Base-by-base conservation (phyloP, 2,797 vertebrate species). In the Sebastes taczanowskii region DNA sequence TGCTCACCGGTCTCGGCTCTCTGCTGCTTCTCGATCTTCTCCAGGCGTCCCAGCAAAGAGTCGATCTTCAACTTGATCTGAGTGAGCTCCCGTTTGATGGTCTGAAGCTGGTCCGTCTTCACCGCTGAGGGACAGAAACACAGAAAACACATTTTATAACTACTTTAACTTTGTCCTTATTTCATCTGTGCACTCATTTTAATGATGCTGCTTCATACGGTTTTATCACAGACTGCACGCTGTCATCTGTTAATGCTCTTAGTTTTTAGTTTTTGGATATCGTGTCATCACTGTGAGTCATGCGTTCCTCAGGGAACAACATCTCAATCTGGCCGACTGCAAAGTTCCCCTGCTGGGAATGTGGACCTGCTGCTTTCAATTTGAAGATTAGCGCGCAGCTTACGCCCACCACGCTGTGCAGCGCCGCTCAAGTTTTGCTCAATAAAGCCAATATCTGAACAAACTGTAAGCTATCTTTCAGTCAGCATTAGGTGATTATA, bases 51-150 rank as follows among this genome's bases (percentile, higher is more conserved):
- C 93, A 99, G 95, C 93, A 99, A 97, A 87, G 98, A 99, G 96
- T 99, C 98, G 84, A 99, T 98, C 96, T 99, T 99, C 90, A 97
- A 96, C 97, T 99, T 99, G 94, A 99, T 99, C 95, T 99, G 98
- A 74, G 97, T 98, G 95, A 99, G 96, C 96, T 99, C 98, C 90
- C 98, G 97, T 94, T 99, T 99, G 92, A 99, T 99, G 83, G 97
- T 99, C 96, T 98, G 98, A 71, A 99, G 95, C 91, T 99, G 98
- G 92, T 99, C 97, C 75, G 97, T 97, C 96, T 99, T 99, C 96
- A 99, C 98, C 97, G 96, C 89, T 93, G 89, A 92, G 58, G 71
- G 77, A 91, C 91, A 94, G 13, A 89, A 75, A 89, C 46, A 89
- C 34, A 82, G 6, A 69, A 30, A 68, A 62, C n/a, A 27, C 10